phyloP scores from a whole-genome alignment of 2,888 invertebrate genomes.

The Buathra laborator region DNA sequence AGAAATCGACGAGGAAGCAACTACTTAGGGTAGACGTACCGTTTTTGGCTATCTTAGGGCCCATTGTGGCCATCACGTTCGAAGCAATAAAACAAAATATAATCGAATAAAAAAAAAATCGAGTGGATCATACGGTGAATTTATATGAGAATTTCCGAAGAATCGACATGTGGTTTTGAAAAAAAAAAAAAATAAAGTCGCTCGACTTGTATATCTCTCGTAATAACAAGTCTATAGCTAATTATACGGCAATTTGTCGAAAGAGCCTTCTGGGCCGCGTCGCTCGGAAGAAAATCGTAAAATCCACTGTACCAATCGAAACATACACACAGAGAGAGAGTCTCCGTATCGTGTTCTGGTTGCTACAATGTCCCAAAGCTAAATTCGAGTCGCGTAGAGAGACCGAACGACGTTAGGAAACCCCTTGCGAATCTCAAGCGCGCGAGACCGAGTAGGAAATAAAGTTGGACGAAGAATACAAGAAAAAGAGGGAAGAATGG shows the following conservation, averaged over 20 bases:
- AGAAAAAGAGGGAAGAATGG: slow-evolving; percentile 45
- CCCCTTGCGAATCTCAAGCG: slow-evolving; percentile 26
- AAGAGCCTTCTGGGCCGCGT: not conserved
- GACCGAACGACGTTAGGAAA: slow-evolving; percentile 21
- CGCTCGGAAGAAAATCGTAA: slow-evolving; percentile 30
- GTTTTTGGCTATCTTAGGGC: too few relatives aligned
- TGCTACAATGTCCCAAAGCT: not conserved
- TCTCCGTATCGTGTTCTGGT: slow-evolving; percentile 5
- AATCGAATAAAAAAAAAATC: too few relatives aligned
- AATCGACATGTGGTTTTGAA: too few relatives aligned
- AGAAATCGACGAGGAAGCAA: too few relatives aligned
- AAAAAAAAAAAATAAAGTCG: not conserved
- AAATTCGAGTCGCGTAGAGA: slow-evolving; percentile 51
- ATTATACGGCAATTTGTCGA: slow-evolving; percentile 10
- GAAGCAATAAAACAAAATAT: too few relatives aligned
- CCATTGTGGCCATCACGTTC: too few relatives aligned
- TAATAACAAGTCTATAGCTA: not conserved
- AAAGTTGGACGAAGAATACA: slow-evolving; percentile 33
- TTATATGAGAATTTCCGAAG: too few relatives aligned
- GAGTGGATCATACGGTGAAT: too few relatives aligned
- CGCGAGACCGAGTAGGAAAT: not conserved
- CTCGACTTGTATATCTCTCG: not conserved
- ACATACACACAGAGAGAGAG: not conserved
- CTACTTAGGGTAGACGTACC: too few relatives aligned
- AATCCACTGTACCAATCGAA: slow-evolving; percentile 32